Evolutionary conservation across 2,113 vertebrate genomes (phyloP), one percentile per base, ranked within the genome.

Genomic region (Podarcis cretensis): DNA sequence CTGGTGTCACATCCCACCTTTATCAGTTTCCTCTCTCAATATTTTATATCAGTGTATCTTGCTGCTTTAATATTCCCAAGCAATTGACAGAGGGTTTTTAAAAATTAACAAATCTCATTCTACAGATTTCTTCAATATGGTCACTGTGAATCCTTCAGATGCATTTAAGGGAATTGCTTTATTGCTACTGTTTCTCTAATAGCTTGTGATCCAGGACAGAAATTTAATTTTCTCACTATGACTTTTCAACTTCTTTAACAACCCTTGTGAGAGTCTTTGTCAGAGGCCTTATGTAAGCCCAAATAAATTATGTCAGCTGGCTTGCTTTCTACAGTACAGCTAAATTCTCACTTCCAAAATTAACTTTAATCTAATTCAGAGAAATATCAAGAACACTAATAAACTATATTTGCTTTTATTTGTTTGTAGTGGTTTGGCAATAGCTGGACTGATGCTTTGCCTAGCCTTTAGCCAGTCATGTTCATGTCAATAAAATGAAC

Each of bases 401-500:
- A 89, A 93, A 92, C 73, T 91, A 83, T 75, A 74, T 54, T 77
- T 92, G 86, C 92, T 88, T 86, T 86, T 92, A 87, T 91, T 92
- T 88, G 54, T 2, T 89, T 92, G 89, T 83, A 78, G 85, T 92
- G 89, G 88, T 89, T 85, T 95, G 92, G 90, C 88, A 95, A 86
- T 84, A 87, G 80, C 63, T 59, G 40, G 54, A 81, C 80, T 85
- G 93, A 93, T 93, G 92, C 89, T 93, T 0, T 65, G 85, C 75
- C 91, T 95, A 93, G 89, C 91, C 85, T 82, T 73, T 27, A 73
- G 87, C 90, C 90, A 90, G 81, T 91, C 74, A 77, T 87, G 83
- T 88, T 92, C 82, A 75, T 73, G 83, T 94, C 92, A 91, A 86
- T 91, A 92, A 81, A 95, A 94, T 92, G 79, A 94, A 79, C 27